Percentiles rank a stretch among this genome's conserved stretches.
Evolutionary conservation across 1,140 invertebrate species (phyloP).

Genomic region (Pseudomyrmex flavicornis): DNA sequence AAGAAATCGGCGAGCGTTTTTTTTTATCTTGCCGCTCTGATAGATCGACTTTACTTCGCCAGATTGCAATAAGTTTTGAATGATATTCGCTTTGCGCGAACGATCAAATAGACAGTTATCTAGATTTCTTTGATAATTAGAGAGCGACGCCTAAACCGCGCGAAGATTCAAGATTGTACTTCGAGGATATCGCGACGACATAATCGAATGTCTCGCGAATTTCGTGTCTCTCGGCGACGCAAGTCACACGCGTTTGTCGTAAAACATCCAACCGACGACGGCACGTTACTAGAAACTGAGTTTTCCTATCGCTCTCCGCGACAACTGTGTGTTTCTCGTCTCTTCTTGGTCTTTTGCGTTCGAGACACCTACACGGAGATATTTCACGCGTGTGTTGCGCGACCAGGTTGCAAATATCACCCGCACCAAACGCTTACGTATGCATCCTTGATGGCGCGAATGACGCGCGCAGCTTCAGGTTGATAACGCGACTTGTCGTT

Average conservation of each 20-base stretch:
- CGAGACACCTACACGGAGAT: slow-evolving; percentile 14
- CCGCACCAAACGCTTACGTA: slow-evolving; percentile 7
- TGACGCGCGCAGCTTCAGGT: not conserved
- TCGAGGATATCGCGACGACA: not conserved
- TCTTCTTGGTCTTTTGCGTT: slow-evolving; percentile 14
- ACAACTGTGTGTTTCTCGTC: slow-evolving; percentile 49
- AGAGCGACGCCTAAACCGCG: too few species aligned
- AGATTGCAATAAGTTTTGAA: too few species aligned
- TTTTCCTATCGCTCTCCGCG: slow-evolving; percentile 41
- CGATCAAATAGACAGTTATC: too few species aligned
- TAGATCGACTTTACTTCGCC: too few species aligned
- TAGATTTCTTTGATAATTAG: too few species aligned
- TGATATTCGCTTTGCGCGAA: too few species aligned
- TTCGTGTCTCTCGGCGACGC: not conserved
- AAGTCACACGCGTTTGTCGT: slow-evolving; percentile 3
- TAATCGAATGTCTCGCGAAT: not conserved
- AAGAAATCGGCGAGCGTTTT: too few species aligned
- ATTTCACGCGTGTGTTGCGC: slow-evolving; percentile 8
- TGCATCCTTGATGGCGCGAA: not conserved
- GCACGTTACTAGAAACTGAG: slow-evolving; percentile 59
- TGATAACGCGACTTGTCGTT: slow-evolving; percentile 45
- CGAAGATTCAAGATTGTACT: too few species aligned
- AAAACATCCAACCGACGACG: slow-evolving; percentile 31
- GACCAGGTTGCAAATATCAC: not conserved
- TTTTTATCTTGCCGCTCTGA: too few species aligned